Conservation (phyloP, 2,113 vertebrate species). For the Albula goreensis region DNA sequence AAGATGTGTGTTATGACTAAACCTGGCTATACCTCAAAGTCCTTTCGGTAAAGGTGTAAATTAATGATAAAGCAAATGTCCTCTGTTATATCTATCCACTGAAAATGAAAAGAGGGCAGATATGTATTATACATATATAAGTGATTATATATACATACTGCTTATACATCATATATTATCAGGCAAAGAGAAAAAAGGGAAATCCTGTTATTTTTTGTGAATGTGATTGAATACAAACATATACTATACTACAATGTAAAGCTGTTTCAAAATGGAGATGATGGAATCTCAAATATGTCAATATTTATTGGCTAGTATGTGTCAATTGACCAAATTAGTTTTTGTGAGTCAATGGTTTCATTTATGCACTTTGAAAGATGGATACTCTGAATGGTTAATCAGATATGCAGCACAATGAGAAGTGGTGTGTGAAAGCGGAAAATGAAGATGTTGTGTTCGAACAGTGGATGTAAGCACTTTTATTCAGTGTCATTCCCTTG, state of each 20-base stretch:
- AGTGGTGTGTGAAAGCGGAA: neutral
- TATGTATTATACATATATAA: no score
- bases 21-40: neutral
- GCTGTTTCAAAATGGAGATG: neutral
- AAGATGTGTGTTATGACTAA: constrained; percentile 3
- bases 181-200: neutral
- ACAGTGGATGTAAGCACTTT: neutral
- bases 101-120: neutral
- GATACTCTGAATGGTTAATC: neutral
- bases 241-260: neutral
- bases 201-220: neutral
- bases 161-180: neutral
- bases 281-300: constrained; percentile 8
- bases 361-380: neutral
- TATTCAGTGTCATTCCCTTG: neutral
- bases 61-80: neutral
- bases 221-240: neutral
- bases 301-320: neutral
- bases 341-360: neutral
- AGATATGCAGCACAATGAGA: neutral
- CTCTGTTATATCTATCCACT: constrained; percentile 11
- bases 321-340: neutral
- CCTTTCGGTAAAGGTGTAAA: neutral
- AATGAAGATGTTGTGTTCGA: neutral
- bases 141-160: no score